Base-by-base conservation (phyloP, 2,888 invertebrate genomes). In the Pseudococcus jackbeardsleyi region DNA sequence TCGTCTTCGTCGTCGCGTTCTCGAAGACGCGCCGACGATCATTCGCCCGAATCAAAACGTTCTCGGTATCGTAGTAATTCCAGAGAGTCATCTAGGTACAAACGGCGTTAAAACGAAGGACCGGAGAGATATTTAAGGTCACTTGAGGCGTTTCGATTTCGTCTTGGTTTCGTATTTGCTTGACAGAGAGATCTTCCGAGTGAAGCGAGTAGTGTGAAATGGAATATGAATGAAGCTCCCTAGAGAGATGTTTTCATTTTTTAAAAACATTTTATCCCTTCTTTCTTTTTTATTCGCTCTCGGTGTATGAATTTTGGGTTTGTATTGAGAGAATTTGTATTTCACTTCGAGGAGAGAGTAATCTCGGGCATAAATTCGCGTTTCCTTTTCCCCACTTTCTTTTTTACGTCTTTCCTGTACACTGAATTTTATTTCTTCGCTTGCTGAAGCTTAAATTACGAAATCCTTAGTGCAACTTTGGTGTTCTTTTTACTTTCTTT, bases 31-130 rank as follows among this genome's bases (percentile, higher is more conserved):
- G 59, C 19, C 59, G 64, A 9, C 42, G 77, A 88, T 22, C 22
- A 88, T 48, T 46, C 77, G 4, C 48, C 46, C 59, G 79, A 88
- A 42, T 88, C 88, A 8, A 79, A 54, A 33, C 33, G 79, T 1
- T 22, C 50, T 5, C 33, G 88, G 33, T 39, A 59, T 50, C 88
- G 88, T 22, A 88, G 88, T 39, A 88, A 59, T 26, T 88, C 88
- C 15, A 82, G 79, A 1, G 88, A 88, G 11, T 88, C 86, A 0
- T 87, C 88, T 19, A 77, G 88, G 82, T 88, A 88, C 19, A 88
- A 88, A 82, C 88, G 88, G 26, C 88, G 88, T 59, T 88, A 59
- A 82, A 11, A 11, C 11, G 19, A 22, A 8, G 11, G 3, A 0
- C 22, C 9, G 11, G 8, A 7, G 22, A 19, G 64, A 19, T 22